phyloP scores from a whole-genome alignment of 1,140 invertebrate species.

The Portunus trituberculatus region DNA sequence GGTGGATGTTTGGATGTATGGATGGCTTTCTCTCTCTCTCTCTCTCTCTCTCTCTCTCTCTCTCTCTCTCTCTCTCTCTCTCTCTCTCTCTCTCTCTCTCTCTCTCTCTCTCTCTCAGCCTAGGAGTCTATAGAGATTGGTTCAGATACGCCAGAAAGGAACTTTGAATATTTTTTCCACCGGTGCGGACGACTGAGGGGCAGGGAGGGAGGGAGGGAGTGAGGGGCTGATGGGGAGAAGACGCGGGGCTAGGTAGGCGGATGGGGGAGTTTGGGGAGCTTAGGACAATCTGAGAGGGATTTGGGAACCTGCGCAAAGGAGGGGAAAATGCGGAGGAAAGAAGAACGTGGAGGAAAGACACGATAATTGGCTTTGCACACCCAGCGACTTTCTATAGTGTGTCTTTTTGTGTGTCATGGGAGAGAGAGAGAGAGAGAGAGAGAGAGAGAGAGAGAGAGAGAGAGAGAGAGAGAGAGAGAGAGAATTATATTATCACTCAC shows the following conservation, averaged over 20 bases:
- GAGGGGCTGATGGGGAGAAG: not conserved
- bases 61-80: not conserved
- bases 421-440: not conserved
- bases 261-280: not conserved
- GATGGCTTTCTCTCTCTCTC: too few species aligned
- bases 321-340: not conserved
- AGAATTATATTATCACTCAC: too few species aligned
- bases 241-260: not conserved
- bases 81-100: constrained; percentile 21
- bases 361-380: constrained; percentile 13
- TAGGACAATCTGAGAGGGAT: not conserved
- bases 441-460: not conserved
- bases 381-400: not conserved
- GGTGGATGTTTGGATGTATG: too few species aligned
- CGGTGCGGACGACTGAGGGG: not conserved
- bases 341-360: not conserved
- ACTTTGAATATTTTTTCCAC: not conserved
- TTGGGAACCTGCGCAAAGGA: not conserved
- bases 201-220: not conserved
- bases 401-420: not conserved
- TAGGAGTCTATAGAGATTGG: not conserved
- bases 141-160: not conserved
- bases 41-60: constrained; percentile 35
- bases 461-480: too few species aligned
- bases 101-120: constrained; percentile 28